phyloP scores from a whole-genome alignment of 2,888 invertebrate species.

The Lymantria monacha region DNA sequence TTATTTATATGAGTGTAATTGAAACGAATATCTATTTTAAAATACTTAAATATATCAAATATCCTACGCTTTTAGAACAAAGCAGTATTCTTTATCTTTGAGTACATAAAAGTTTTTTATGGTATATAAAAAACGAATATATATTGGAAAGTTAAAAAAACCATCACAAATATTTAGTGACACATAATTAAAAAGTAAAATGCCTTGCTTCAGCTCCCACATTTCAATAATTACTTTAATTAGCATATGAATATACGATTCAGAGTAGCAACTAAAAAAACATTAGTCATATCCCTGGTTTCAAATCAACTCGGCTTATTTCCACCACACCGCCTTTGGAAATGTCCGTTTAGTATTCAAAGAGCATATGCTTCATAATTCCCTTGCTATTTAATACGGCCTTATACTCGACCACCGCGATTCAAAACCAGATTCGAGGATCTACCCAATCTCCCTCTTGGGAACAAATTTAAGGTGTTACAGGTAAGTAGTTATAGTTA shows the following conservation, averaged over 20 bases:
- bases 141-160: too few species aligned
- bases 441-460: slow-evolving; percentile 32
- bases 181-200: too few species aligned
- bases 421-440: slow-evolving; percentile 49
- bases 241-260: slow-evolving; percentile 56
- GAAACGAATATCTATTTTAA: too few species aligned
- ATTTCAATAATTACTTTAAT: slow-evolving; percentile 29
- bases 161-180: too few species aligned
- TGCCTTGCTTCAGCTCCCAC: slow-evolving; percentile 21
- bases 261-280: slow-evolving; percentile 36
- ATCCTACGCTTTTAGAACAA: too few species aligned
- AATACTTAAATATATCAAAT: too few species aligned
- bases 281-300: slow-evolving; percentile 47
- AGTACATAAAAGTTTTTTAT: too few species aligned
- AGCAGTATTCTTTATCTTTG: too few species aligned
- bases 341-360: slow-evolving; percentile 73
- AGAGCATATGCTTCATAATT: slow-evolving; percentile 76
- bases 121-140: too few species aligned
- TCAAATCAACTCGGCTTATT: slow-evolving; percentile 49
- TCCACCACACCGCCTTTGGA: slow-evolving; percentile 55
- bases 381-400: slow-evolving; percentile 74
- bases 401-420: slow-evolving; percentile 68
- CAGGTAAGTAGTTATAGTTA: slow-evolving; percentile 26
- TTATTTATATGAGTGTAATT: too few species aligned
- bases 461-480: slow-evolving; percentile 27